Evolutionary conservation across 64 coral and sea anemone species (phyloP).

Genomic region (Astreopora myriophthalma): DNA sequence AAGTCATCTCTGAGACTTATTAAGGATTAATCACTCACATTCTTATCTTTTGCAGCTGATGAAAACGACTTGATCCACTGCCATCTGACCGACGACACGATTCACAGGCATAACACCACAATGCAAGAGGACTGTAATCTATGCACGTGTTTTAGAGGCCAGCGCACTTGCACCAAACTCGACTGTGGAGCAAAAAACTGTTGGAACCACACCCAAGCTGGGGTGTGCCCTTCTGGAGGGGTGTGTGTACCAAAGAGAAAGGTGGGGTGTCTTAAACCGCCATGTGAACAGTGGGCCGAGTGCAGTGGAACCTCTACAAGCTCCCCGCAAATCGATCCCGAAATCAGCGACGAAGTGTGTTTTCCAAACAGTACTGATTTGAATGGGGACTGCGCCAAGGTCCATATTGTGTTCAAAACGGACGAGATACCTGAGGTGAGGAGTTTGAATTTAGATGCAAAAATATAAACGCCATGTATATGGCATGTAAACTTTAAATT

Average conservation of each 20-base stretch:
- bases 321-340: slow-evolving; percentile 28
- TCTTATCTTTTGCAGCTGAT: background rate
- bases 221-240: slow-evolving; percentile 8
- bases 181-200: slow-evolving; percentile 84
- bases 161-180: slow-evolving; percentile 66
- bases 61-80: slow-evolving; percentile 18
- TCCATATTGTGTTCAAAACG: slow-evolving; percentile 78
- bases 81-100: background rate
- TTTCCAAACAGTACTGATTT: slow-evolving; percentile 82
- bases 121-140: slow-evolving; percentile 80
- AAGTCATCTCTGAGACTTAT: no score
- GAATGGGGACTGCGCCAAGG: slow-evolving; percentile 84
- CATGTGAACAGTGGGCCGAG: slow-evolving; percentile 73
- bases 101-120: slow-evolving; percentile 68
- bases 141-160: slow-evolving; percentile 54
- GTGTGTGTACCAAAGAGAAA: slow-evolving; percentile 64
- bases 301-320: slow-evolving; percentile 30
- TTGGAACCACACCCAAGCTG: slow-evolving; percentile 1
- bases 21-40: background rate
- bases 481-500: no score
- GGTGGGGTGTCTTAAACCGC: slow-evolving; percentile 72
- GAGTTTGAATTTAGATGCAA: background rate
- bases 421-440: slow-evolving; percentile 74
- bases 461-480: no score
- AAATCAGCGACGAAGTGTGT: slow-evolving; percentile 74